Evolutionary conservation across 2,888 invertebrate genomes (phyloP), one percentile per base, ranked within the genome.

Genomic region (Rhingia campestris): DNA sequence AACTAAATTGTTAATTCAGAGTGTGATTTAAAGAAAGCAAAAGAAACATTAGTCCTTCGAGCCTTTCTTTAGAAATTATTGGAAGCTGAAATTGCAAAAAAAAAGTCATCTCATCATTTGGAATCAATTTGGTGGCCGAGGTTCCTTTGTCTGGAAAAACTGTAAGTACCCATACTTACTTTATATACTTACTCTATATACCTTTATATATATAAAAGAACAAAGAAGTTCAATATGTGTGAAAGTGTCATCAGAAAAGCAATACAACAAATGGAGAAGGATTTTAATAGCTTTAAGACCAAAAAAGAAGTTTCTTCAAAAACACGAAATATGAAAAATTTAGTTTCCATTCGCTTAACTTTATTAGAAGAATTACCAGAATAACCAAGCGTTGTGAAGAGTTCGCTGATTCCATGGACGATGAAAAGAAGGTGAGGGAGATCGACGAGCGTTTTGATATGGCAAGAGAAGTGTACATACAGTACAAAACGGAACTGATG

Each of bases 381-480:
- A 51, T 51, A 51, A 51, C 51, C 30, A 30, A 32, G 32, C 32
- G 51, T 32, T 51, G 51, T 51, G 51, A 51, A 32, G 51, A 32
- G 30, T 51, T 51, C 32, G 10, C n/a, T 51, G 51, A 51, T 51
- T 51, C 30, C 2, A 51, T 32, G 51, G 51, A 32, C 51, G 51
- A 51, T 51, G 51, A 32, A 51, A 30, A 51, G 30, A 51, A 32
- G 51, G 51, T 51, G 51, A 51, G 10, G 51, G 51, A 51, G 51
- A 51, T 51, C 5, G 51, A 51, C 30, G 51, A 45, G 45, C 45
- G 7, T 45, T 53, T 4, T 53, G 33, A 53, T 53, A 33, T 6
- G 12, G 33, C 12, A n/a, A 56, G 37, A 22, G 37, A 56, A 56
- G 54, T 56, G 35, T 56, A 56, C 54, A 35, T 56, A 37, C 35